Evolutionary conservation across 2,113 vertebrate genomes (phyloP), one percentile per base, ranked within the genome.

Genomic region (Elephantulus edwardii): DNA sequence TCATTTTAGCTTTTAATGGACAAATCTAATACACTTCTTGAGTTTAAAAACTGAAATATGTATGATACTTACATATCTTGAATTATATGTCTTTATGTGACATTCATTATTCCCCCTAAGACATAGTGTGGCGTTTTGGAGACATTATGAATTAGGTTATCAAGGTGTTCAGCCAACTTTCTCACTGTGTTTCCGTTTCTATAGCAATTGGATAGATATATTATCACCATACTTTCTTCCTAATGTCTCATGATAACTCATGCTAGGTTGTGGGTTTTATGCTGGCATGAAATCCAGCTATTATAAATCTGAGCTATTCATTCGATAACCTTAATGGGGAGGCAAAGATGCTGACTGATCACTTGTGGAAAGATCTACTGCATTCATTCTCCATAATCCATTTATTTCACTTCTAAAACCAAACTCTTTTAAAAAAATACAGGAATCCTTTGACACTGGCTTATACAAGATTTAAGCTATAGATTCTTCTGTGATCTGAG

Each of bases 281-380:
- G 8, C 71, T 94, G 91, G 81, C 89, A 95, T 87, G 82, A 92
- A 95, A 94, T 93, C 92, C 81, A 89, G 70, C 78, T 92, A 68
- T 89, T 95, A 96, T 93, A 96, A 96, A 95, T 95, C 92, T 93
- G 89, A 95, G 64, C 46, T 86, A 30, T 86, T 95, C 83, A 87
- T 38, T 89, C 89, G 58, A 93, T 87, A 96, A 88, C 84, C 81
- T 95, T 93, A 95, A 94, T 24, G 64, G 0, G 0, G 52, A 94
- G 62, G 78, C 89, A 93, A 89, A 94, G 84, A 93, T 96, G 93
- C 93, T 96, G 93, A 95, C 91, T 94, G 92, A 92, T 93, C 8
- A 0, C 72, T 91, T 93, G 84, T 83, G 64, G 87, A 93, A 95
- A 95, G 89, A 94, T 95, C 83, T 89, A 92, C 62, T 79, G 77